Percentiles rank a stretch among this genome's conserved stretches.
Conservation (phyloP, 1,140 invertebrate genomes). For the Teleopsis dalmanni region DNA sequence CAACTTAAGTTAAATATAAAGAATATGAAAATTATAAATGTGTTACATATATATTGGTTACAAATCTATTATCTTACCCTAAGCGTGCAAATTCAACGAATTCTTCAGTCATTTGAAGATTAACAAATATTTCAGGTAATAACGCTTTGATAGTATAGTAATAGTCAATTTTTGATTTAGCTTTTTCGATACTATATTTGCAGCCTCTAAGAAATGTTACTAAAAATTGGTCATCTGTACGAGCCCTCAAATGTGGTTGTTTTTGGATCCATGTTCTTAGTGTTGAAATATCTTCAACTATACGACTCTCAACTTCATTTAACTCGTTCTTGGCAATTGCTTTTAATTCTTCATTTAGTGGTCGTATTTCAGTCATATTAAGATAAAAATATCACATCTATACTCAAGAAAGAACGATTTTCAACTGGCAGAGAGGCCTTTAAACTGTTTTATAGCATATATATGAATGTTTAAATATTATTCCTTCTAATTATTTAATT, state of each 20-base stretch:
- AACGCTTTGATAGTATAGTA: slow-evolving; percentile 50
- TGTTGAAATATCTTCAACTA: slow-evolving; percentile 46
- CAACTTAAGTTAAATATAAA: neutral
- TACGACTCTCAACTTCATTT: slow-evolving; percentile 42
- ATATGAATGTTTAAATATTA: too few species aligned
- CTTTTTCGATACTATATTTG: slow-evolving; percentile 56
- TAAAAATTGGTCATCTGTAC: slow-evolving; percentile 50
- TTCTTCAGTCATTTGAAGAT: slow-evolving; percentile 14
- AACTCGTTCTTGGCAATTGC: slow-evolving; percentile 39
- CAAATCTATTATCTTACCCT: too few species aligned
- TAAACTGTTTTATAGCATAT: too few species aligned
- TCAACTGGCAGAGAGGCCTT: too few species aligned
- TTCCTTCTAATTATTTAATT: too few species aligned
- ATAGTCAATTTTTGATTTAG: slow-evolving; percentile 54
- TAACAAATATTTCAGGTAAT: slow-evolving; percentile 47
- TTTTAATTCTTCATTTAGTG: slow-evolving; percentile 9
- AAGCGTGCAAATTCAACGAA: neutral
- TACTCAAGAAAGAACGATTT: too few species aligned
- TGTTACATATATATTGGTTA: too few species aligned
- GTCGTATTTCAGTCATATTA: slow-evolving; percentile 8
- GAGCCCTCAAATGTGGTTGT: slow-evolving; percentile 49
- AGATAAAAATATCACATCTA: too few species aligned
- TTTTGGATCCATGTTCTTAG: slow-evolving; percentile 54
- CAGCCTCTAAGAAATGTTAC: slow-evolving; percentile 53
- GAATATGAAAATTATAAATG: neutral